These are phyloP conservation scores for Ciona savignyi DNA, from an alignment of 23 tunicate species.

Conservation along the genomic window DNA sequence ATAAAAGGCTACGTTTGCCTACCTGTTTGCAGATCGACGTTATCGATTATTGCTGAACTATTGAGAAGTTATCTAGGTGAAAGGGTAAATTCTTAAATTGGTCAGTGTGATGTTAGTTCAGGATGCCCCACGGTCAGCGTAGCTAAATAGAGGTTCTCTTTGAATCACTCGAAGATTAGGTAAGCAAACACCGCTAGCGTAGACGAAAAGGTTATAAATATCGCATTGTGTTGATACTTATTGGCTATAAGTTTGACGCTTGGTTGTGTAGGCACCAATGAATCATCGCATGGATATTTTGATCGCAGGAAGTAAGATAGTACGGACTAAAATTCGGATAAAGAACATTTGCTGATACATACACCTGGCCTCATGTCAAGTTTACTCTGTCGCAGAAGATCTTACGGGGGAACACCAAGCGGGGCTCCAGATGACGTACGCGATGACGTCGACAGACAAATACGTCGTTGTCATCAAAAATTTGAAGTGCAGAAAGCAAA, in stretches of 20 bases:
- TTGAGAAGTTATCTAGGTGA: too few species aligned
- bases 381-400: not conserved
- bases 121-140: not conserved
- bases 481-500: not conserved
- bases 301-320: not conserved
- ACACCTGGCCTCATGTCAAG: not conserved
- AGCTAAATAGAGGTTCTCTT: not conserved
- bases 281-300: too few species aligned
- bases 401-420: not conserved
- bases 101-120: not conserved
- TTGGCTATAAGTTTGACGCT: not conserved
- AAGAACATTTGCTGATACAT: too few species aligned
- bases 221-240: not conserved
- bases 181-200: not conserved
- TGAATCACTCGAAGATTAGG: not conserved
- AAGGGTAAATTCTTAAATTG: too few species aligned
- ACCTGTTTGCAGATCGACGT: too few species aligned
- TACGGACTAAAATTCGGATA: too few species aligned
- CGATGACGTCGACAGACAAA: not conserved
- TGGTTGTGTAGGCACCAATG: too few species aligned
- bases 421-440: not conserved
- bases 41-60: too few species aligned
- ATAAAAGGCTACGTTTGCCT: too few species aligned
- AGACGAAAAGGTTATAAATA: not conserved
- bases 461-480: not conserved